phyloP scores from a whole-genome alignment of 30 jellyfish, hydroid and myxozoan species.

The Hydractinia symbiolongicarpus region DNA sequence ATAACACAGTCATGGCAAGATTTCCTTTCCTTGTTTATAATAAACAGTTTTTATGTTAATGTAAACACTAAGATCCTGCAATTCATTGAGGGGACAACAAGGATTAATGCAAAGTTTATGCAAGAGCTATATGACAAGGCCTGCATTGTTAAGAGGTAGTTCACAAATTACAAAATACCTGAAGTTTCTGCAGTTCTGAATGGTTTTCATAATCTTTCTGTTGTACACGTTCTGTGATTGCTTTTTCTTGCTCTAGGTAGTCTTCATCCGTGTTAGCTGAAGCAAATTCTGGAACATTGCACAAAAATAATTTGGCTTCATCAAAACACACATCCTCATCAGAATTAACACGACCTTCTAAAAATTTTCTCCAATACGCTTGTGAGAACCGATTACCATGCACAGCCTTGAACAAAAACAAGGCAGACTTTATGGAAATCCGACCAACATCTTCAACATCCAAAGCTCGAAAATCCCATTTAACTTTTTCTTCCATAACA shows the following conservation, averaged over 20 bases:
- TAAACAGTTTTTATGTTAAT: no score
- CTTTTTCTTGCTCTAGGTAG: slow-evolving; percentile 28
- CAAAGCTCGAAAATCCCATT: slow-evolving; percentile 83
- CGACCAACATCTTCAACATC: slow-evolving; percentile 71
- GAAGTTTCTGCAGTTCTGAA: slow-evolving; percentile 32
- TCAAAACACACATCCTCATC: slow-evolving; percentile 64
- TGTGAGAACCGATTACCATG: slow-evolving; percentile 60
- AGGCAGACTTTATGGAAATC: slow-evolving; percentile 68
- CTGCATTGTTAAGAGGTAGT: no score
- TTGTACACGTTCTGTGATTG: slow-evolving; percentile 37
- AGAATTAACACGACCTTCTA: slow-evolving; percentile 61
- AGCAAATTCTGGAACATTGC: slow-evolving; percentile 60
- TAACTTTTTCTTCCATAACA: slow-evolving; percentile 55
- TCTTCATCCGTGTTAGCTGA: slow-evolving; percentile 55
- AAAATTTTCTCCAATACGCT: slow-evolving; percentile 61
- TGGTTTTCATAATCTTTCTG: slow-evolving; percentile 45
- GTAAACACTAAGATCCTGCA: no score
- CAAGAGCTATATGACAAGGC: no score
- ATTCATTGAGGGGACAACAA: no score
- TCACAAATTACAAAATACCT: neutral
- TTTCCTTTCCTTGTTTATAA: no score
- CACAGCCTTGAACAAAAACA: slow-evolving; percentile 70
- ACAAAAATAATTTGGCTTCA: slow-evolving; percentile 51
- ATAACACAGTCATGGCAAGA: no score
- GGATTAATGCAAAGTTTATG: no score